A percentile compares a stretch with the other conserved stretches of the same genome.
These are phyloP conservation scores for Scaptomyza montana DNA, from an alignment of 1,140 invertebrate genomes.

Conservation along the genomic window DNA sequence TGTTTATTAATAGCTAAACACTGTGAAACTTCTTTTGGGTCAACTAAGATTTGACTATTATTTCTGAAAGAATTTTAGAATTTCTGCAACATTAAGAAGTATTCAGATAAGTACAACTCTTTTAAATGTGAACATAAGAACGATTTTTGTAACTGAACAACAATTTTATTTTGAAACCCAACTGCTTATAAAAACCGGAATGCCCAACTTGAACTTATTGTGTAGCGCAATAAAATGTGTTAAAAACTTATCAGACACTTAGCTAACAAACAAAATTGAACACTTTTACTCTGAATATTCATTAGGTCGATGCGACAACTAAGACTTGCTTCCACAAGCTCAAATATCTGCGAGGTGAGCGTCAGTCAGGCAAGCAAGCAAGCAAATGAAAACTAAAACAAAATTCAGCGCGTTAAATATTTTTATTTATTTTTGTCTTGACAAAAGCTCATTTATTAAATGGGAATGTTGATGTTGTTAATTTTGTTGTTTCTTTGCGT, in stretches of 20 bases:
- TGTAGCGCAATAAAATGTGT: constrained; percentile 47
- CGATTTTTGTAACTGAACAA: too few species aligned
- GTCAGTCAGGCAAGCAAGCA: constrained; percentile 9
- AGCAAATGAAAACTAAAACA: constrained; percentile 21
- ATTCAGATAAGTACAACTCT: too few species aligned
- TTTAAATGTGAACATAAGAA: too few species aligned
- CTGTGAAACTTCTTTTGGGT: too few species aligned
- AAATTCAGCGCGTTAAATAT: constrained; percentile 43
- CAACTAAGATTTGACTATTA: too few species aligned
- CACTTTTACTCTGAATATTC: constrained; percentile 72
- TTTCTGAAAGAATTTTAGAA: too few species aligned
- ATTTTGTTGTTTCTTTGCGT: constrained; percentile 26
- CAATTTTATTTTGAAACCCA: too few species aligned
- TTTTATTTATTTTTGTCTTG: constrained; percentile 45
- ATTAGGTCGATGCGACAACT: constrained; percentile 40
- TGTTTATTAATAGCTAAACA: too few species aligned
- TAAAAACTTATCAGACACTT: constrained; percentile 47
- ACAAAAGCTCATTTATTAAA: constrained; percentile 71
- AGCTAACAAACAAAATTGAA: constrained; percentile 60
- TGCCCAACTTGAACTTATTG: background rate
- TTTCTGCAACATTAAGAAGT: too few species aligned
- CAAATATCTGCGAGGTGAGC: constrained; percentile 49
- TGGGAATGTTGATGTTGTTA: constrained; percentile 30
- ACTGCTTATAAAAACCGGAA: background rate
- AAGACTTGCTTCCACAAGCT: constrained; percentile 52